Percentiles rank a stretch among this genome's conserved stretches.
Conservation (phyloP, 2,888 invertebrate genomes). For the Chrysopilus asiliformis region DNA sequence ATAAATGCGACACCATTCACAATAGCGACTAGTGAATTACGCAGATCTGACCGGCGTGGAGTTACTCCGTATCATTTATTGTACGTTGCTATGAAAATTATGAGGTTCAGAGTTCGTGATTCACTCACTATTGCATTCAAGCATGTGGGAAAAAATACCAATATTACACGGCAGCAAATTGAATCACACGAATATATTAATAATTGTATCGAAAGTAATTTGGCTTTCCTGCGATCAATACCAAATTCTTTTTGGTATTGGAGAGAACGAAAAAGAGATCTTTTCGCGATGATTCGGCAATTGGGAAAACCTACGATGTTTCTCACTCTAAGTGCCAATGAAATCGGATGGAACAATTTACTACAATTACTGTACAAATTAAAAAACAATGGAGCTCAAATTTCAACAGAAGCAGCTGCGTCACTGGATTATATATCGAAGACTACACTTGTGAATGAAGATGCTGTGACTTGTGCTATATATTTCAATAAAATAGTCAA, state of each 20-base stretch:
- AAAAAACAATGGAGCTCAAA: conserved; percentile 10
- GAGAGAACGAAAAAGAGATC: conserved; percentile 26
- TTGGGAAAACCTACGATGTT: conserved; percentile 28
- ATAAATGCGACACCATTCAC: conserved; percentile 20
- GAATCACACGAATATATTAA: conserved; percentile 19
- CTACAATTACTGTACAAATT: conserved; percentile 25
- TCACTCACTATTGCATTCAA: conserved; percentile 17
- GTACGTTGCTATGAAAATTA: conserved; percentile 29
- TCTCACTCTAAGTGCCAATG: conserved; percentile 32
- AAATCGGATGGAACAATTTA: conserved; percentile 27
- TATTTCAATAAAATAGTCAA: conserved; percentile 16
- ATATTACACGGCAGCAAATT: conserved; percentile 22
- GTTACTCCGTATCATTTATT: conserved; percentile 23
- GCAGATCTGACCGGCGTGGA: conserved; percentile 21
- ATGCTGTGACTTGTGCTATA: conserved; percentile 16
- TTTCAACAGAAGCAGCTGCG: conserved; percentile 7
- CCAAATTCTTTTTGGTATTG: conserved; percentile 26
- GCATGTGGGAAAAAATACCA: conserved; percentile 20
- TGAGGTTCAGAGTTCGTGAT: conserved; percentile 19
- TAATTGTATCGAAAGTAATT: conserved; percentile 16
- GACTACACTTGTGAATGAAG: conserved; percentile 17
- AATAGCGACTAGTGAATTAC: conserved; percentile 16
- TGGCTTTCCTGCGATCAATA: conserved; percentile 23
- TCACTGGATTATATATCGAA: conserved; percentile 13
- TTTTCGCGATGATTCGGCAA: conserved; percentile 33